phyloP scores from a whole-genome alignment of 2,888 invertebrate genomes.

The Nomada ruficornis region DNA sequence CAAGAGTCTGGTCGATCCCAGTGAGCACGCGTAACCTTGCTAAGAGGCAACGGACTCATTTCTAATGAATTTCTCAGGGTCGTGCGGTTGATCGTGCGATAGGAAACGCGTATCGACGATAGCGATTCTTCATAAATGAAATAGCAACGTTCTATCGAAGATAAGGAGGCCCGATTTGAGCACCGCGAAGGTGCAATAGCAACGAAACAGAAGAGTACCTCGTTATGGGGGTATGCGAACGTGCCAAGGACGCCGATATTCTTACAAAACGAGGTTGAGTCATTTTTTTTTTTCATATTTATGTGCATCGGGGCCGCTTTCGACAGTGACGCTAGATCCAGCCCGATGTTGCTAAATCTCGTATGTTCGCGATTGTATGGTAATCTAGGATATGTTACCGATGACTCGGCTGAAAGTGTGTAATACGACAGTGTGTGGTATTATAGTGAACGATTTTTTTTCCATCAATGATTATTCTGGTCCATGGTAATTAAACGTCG shows the following conservation, averaged over 20 bases:
- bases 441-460: too few species aligned
- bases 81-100: background rate
- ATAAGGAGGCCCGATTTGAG: background rate
- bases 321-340: slow-evolving; percentile 18
- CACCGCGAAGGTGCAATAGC: background rate
- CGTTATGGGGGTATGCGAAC: slow-evolving; percentile 19
- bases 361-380: slow-evolving; percentile 44
- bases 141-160: background rate
- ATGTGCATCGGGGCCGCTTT: slow-evolving; percentile 37
- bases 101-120: too few species aligned
- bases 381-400: slow-evolving; percentile 30
- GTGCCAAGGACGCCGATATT: slow-evolving; percentile 58
- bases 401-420: background rate
- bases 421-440: background rate
- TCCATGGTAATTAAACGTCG: background rate
- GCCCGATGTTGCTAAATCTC: slow-evolving; percentile 38
- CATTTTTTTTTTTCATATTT: slow-evolving; percentile 44
- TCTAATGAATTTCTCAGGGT: slow-evolving; percentile 39
- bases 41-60: slow-evolving; percentile 5
- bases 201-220: slow-evolving; percentile 11
- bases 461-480: background rate
- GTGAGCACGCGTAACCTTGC: slow-evolving; percentile 5
- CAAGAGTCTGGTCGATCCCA: slow-evolving; percentile 1
- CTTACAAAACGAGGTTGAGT: slow-evolving; percentile 66
- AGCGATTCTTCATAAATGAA: background rate